Conservation (phyloP, 1,140 invertebrate species). For the Pseudomyrmex dendroicus region DNA sequence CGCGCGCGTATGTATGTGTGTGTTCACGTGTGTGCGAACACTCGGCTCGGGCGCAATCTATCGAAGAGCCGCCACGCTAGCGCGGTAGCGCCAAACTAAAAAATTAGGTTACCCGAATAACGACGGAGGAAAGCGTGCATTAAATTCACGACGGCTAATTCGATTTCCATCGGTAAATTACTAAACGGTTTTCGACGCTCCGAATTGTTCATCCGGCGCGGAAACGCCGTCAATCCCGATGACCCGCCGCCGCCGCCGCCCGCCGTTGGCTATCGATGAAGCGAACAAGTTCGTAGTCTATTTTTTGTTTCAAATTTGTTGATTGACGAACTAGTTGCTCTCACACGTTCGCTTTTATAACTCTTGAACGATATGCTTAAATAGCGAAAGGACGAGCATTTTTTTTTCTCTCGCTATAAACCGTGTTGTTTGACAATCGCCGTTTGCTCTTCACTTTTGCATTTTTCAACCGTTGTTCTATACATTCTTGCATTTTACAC, state of each 20-base stretch:
- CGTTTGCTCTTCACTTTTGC: not conserved
- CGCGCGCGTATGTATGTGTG: not conserved
- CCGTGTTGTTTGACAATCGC: not conserved
- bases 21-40: not conserved
- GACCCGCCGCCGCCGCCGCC: not conserved
- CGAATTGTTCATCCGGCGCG: conserved; percentile 21
- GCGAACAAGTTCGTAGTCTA: not conserved
- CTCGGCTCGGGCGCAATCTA: conserved; percentile 40
- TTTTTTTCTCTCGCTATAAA: not conserved
- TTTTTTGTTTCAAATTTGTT: not conserved
- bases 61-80: conserved; percentile 29
- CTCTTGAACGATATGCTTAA: too few relatives aligned
- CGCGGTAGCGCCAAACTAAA: conserved; percentile 34
- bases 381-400: too few relatives aligned
- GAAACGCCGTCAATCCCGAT: not conserved
- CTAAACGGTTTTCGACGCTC: conserved; percentile 39
- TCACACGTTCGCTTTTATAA: not conserved
- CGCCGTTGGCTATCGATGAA: not conserved
- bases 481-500: not conserved
- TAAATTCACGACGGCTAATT: conserved; percentile 45
- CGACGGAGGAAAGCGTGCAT: conserved; percentile 16
- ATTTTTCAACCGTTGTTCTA: conserved; percentile 2
- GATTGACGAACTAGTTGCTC: not conserved
- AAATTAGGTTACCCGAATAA: conserved; percentile 46
- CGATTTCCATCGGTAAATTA: conserved; percentile 41